Percentiles rank a stretch among this genome's conserved stretches.
These are phyloP conservation scores for Julus scandinavius DNA, from an alignment of 2,888 invertebrate genomes.

Conservation along the genomic window DNA sequence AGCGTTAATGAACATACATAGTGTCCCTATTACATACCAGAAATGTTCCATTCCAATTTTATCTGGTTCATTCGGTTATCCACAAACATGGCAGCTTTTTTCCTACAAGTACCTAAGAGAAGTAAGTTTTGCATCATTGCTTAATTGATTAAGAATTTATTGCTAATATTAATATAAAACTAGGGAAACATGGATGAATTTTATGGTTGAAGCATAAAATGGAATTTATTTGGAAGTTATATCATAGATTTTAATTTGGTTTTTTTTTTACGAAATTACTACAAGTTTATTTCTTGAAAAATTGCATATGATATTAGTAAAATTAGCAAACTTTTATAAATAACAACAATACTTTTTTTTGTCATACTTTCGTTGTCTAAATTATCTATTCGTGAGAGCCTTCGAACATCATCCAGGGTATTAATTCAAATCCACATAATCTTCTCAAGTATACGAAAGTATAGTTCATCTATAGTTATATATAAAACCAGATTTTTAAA, in stretches of 20 bases:
- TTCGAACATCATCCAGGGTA: neutral
- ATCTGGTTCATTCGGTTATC: neutral
- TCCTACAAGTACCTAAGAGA: neutral
- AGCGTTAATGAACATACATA: neutral
- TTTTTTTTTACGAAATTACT: neutral
- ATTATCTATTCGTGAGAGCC: neutral
- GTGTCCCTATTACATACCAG: neutral
- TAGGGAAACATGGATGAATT: neutral
- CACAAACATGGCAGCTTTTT: neutral
- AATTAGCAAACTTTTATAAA: neutral
- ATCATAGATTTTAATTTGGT: no score
- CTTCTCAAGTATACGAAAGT: neutral
- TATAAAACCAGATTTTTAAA: neutral
- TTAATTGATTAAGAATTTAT: neutral
- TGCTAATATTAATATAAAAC: neutral
- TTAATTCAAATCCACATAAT: neutral
- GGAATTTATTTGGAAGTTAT: neutral
- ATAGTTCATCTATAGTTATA: neutral
- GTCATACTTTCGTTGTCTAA: neutral
- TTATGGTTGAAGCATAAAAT: neutral
- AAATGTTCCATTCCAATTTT: constrained; percentile 1
- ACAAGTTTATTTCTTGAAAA: neutral
- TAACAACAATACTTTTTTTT: neutral
- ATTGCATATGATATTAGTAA: neutral
- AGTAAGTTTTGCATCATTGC: neutral